These are phyloP conservation scores for Platypus cylindrus DNA, from an alignment of 2,888 invertebrate genomes.

Conservation along the genomic window DNA sequence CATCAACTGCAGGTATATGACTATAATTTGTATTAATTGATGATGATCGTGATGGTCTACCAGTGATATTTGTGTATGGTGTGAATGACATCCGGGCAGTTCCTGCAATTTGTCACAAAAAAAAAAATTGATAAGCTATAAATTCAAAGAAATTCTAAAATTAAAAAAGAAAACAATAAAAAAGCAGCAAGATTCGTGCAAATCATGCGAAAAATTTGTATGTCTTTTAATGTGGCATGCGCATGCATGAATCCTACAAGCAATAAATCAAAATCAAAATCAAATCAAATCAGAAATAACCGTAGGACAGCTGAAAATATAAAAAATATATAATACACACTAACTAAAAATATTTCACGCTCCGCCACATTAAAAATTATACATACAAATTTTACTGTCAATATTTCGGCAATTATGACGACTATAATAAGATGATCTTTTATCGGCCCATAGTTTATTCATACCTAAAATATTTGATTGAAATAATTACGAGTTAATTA, in stretches of 20 bases:
- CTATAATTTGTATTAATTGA: constrained; percentile 27
- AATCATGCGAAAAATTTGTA: constrained; percentile 2
- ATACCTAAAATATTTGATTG: too few species aligned
- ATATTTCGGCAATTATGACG: constrained; percentile 5
- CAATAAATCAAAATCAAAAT: too few species aligned
- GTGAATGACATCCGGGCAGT: constrained; percentile 15
- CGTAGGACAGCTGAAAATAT: background rate
- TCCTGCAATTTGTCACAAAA: too few species aligned
- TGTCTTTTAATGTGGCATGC: constrained; percentile 2
- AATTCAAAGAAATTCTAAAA: too few species aligned
- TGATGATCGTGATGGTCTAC: constrained; percentile 24
- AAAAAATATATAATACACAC: background rate
- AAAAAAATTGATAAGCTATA: too few species aligned
- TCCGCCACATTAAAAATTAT: constrained; percentile 5
- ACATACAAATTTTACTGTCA: constrained; percentile 14
- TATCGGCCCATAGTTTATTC: too few species aligned
- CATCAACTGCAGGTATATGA: constrained; percentile 25
- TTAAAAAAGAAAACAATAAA: too few species aligned
- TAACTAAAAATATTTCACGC: background rate
- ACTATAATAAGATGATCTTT: too few species aligned
- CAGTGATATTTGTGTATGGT: constrained; percentile 14
- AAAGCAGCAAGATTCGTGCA: too few species aligned
- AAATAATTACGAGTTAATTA: too few species aligned
- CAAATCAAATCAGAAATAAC: background rate
- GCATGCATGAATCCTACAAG: too few species aligned